Evolutionary conservation across 2,113 vertebrate genomes (phyloP).

Genomic region (Poecile atricapillus): DNA sequence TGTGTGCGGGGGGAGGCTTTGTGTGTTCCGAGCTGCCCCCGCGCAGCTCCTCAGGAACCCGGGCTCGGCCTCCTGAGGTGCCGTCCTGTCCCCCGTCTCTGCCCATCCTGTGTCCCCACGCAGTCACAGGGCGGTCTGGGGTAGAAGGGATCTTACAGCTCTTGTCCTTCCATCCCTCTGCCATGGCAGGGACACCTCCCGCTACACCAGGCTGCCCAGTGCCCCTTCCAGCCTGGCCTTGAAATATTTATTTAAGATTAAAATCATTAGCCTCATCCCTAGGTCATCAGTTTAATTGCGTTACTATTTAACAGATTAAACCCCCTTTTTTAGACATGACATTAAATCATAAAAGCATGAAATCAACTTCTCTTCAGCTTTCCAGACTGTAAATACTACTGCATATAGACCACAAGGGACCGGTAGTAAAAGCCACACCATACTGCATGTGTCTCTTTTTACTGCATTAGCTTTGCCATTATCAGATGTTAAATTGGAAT

Average conservation of each 20-base stretch:
- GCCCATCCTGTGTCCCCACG: rapidly evolving
- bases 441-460: background rate
- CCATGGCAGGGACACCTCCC: background rate
- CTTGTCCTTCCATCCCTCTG: background rate
- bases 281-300: background rate
- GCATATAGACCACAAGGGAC: background rate
- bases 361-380: background rate
- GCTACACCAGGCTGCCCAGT: background rate
- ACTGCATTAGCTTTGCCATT: background rate
- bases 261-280: background rate
- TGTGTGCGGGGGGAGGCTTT: rapidly evolving
- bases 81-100: rapidly evolving
- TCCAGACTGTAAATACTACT: background rate
- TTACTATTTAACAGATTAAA: background rate
- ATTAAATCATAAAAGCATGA: background rate
- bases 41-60: rapidly evolving
- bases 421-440: background rate
- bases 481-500: background rate
- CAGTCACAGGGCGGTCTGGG: background rate
- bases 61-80: background rate
- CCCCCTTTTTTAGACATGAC: background rate
- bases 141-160: background rate
- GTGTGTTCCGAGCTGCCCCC: background rate
- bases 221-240: background rate
- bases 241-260: background rate